phyloP scores from a whole-genome alignment of 2,888 invertebrate species.

The Cryptus armator region DNA sequence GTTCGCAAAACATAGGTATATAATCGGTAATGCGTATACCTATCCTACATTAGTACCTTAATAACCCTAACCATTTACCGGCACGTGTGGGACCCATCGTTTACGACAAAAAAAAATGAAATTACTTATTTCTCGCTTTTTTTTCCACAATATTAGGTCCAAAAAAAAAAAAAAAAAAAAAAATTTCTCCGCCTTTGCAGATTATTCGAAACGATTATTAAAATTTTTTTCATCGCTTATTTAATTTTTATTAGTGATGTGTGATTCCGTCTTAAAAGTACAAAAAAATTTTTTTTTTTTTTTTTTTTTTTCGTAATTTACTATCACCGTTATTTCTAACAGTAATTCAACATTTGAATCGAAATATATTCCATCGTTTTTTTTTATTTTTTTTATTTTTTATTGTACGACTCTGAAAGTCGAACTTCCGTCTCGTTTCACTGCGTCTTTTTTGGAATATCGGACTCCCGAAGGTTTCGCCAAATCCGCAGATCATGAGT shows the following conservation, averaged over 20 bases:
- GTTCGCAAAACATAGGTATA: slow-evolving; percentile 72
- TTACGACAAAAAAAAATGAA: neutral
- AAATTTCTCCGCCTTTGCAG: too few relatives aligned
- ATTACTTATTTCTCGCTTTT: too few relatives aligned
- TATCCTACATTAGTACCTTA: slow-evolving; percentile 59
- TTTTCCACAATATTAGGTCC: too few relatives aligned
- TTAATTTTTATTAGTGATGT: too few relatives aligned
- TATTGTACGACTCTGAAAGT: slow-evolving; percentile 19
- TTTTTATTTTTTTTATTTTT: slow-evolving; percentile 47
- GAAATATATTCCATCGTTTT: neutral
- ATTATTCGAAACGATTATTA: too few relatives aligned
- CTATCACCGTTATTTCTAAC: too few relatives aligned
- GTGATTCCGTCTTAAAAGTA: too few relatives aligned
- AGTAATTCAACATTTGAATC: too few relatives aligned
- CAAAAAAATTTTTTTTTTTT: too few relatives aligned
- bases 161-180: too few relatives aligned
- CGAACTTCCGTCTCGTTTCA: slow-evolving; percentile 47
- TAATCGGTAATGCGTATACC: slow-evolving; percentile 59
- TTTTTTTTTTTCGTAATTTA: too few relatives aligned
- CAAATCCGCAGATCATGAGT: slow-evolving; percentile 51
- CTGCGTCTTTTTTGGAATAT: slow-evolving; percentile 16
- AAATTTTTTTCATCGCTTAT: too few relatives aligned
- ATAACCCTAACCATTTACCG: slow-evolving; percentile 57
- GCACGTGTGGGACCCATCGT: slow-evolving; percentile 59
- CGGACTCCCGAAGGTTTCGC: slow-evolving; percentile 26